A percentile compares a stretch with the other conserved stretches of the same genome.
Conservation (phyloP, 2,797 vertebrate species). For the Sebastes trivittatus region DNA sequence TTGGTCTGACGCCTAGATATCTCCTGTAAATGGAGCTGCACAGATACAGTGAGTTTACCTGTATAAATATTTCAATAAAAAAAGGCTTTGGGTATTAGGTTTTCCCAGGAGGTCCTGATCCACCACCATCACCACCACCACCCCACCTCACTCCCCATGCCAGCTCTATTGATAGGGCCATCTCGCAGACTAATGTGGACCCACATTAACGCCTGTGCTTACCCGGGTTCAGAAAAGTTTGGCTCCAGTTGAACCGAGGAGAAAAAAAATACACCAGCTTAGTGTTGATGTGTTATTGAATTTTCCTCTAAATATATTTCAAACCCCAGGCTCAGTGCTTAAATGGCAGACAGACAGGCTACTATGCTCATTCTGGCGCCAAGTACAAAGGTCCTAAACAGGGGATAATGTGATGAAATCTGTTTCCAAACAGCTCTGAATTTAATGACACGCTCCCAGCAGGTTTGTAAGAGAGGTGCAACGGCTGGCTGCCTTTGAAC, state of each 20-base stretch:
- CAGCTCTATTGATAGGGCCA: conserved; percentile 54
- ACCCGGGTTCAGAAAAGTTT: conserved; percentile 36
- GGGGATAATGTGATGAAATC: conserved; percentile 69
- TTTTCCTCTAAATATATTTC: conserved; percentile 65
- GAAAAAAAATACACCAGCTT: conserved; percentile 35
- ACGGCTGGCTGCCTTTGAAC: conserved; percentile 63
- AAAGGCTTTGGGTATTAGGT: conserved; percentile 53
- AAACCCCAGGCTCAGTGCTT: conserved; percentile 26
- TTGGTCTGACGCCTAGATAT: conserved; percentile 64
- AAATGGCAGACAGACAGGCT: conserved; percentile 60
- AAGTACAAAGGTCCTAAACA: conserved; percentile 55
- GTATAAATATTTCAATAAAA: conserved; percentile 80
- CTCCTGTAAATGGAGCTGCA: conserved; percentile 72
- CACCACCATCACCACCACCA: background rate
- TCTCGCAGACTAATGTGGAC: conserved; percentile 47
- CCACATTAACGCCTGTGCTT: conserved; percentile 47
- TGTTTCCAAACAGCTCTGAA: conserved; percentile 62
- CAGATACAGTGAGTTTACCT: conserved; percentile 72
- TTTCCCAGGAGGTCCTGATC: conserved; percentile 49
- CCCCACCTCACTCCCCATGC: background rate
- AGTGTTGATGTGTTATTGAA: conserved; percentile 66
- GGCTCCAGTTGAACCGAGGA: conserved; percentile 29
- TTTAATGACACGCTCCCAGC: conserved; percentile 53
- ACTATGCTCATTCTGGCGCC: conserved; percentile 53
- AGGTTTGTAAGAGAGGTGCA: conserved; percentile 53